Evolutionary conservation across 1,140 invertebrate genomes (phyloP).

Genomic region (Metopolophium dirhodum): DNA sequence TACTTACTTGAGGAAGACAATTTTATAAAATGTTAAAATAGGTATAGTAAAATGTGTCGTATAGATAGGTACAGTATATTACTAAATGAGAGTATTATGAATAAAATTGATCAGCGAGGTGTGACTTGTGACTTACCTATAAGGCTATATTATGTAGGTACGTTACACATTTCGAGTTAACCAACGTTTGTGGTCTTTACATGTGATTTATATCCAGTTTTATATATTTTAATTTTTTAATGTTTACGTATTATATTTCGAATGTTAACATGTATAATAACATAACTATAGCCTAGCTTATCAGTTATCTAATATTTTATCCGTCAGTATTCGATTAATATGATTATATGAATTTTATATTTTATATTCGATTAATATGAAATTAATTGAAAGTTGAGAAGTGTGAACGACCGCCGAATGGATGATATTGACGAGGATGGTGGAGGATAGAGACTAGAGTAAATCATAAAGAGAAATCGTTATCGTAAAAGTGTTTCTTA

Average conservation of each 20-base stretch:
- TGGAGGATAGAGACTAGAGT: neutral
- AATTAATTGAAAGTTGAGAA: neutral
- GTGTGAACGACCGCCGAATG: neutral
- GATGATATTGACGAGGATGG: neutral
- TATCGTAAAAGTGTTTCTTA: conserved; percentile 41
- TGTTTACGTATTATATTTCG: too few species aligned
- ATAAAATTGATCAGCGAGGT: too few species aligned
- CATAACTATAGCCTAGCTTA: neutral
- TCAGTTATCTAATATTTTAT: neutral
- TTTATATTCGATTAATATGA: neutral
- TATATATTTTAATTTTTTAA: neutral
- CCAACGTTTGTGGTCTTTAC: neutral
- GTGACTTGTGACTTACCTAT: too few species aligned
- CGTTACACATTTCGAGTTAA: neutral
- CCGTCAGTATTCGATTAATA: neutral
- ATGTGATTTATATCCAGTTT: neutral
- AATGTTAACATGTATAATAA: neutral
- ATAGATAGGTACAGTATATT: neutral
- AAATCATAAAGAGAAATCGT: conserved; percentile 38
- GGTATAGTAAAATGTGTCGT: neutral
- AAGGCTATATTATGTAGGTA: neutral
- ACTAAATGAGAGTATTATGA: too few species aligned
- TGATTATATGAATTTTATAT: too few species aligned
- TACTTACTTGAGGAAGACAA: neutral
- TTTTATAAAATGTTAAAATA: neutral